These are phyloP conservation scores for Cuculus canorus DNA, from an alignment of 2,797 vertebrate species.

Conservation along the genomic window DNA sequence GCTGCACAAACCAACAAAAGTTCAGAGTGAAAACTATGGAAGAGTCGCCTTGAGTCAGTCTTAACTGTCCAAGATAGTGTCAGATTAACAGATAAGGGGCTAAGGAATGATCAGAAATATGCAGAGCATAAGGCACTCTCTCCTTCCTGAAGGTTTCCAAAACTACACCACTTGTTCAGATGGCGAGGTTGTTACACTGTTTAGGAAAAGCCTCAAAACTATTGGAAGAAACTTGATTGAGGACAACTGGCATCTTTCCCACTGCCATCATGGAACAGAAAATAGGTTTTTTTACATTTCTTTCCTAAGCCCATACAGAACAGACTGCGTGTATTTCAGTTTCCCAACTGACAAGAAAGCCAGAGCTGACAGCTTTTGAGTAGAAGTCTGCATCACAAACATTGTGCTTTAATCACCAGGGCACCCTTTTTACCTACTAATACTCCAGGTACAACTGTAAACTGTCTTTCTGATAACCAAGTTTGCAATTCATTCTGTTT, in stretches of 20 bases:
- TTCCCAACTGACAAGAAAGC: conserved; percentile 5
- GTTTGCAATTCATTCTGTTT: background rate
- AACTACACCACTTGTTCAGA: background rate
- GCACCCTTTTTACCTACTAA: background rate
- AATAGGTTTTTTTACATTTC: background rate
- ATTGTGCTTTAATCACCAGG: background rate
- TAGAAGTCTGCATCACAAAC: background rate
- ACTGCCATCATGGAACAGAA: background rate
- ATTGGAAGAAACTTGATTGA: background rate
- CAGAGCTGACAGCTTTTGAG: conserved; percentile 23
- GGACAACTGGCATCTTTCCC: conserved; percentile 36
- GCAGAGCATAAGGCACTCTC: background rate
- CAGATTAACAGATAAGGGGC: background rate
- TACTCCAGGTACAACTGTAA: background rate
- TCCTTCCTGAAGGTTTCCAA: background rate
- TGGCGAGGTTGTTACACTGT: background rate
- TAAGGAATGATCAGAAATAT: background rate
- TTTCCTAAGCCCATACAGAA: conserved; percentile 25
- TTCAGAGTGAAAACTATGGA: background rate
- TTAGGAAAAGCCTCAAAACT: background rate
- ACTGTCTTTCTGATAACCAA: background rate
- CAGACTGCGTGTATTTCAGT: conserved; percentile 39
- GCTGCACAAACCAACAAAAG: background rate
- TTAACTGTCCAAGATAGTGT: background rate
- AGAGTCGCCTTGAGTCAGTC: background rate